Base-by-base conservation (phyloP, 2,797 vertebrate genomes). In the Prunella strophiata region DNA sequence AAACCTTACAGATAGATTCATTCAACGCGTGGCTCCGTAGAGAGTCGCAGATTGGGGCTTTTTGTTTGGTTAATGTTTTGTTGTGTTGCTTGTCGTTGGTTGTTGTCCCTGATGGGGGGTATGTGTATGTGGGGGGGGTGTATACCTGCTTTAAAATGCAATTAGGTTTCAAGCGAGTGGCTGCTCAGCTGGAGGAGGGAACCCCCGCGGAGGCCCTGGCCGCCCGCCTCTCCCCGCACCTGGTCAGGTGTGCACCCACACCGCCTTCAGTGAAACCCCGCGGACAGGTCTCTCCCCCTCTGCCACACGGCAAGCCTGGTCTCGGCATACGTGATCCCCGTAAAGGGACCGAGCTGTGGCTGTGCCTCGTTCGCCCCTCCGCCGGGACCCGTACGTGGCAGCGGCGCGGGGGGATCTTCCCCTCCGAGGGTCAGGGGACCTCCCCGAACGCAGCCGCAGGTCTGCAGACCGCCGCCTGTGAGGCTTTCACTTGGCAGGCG, bases 1-100 rank as follows among this genome's bases (percentile, higher is more conserved):
- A 98, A 98, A 97, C 97, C 97, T 97, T 98, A 96, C 96, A 93
- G 93, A 84, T 91, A 96, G 96, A 97, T 97, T 97, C 95, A 96
- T 97, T 97, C 97, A 97, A 81, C 96, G 95, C 96, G 97, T 88
- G 94, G 94, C 95, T 96, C 94, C 47, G 92, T 89, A 95, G 95
- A 96, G 71, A 73, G 48, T n/a, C n/a, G 48, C 48, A 62, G 43
- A 45, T 5, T 36, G 59, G 84, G 61, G 76, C 19, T 89, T 93
- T 93, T 78, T 95, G 91, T 96, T 97, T 96, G 96, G 97, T 96
- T 96, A 96, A 95, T 93, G 92, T 97, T 98, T 96, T 95, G 92
- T 94, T 91, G 94, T 88, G 94, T 91, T 88, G 77, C n/a, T 68
- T 43, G 63, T 82, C 52, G 48, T 74, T 26, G 67, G 42, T 70